Base-by-base conservation (phyloP, 2,888 invertebrate species). In the Xylota sylvarum region DNA sequence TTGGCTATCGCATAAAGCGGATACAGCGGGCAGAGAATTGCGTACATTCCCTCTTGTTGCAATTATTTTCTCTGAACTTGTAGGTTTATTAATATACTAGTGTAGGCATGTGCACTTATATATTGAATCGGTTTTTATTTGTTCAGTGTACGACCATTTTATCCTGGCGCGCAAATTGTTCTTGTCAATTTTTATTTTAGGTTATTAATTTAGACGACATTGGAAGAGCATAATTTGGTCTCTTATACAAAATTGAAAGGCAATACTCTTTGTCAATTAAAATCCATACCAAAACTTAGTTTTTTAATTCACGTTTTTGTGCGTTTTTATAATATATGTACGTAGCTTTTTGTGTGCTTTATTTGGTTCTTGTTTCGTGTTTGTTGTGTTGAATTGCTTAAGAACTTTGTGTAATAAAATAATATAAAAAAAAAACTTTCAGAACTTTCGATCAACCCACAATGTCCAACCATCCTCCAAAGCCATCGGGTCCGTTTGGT, bases 401-500 rank as follows among this genome's bases (percentile, higher is more conserved):
- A 10, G 14, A 35, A 60, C 12, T 23, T 17, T 7, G 4, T 9
- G 7, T 23, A 7, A 58, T n/a, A 56, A 32, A 64, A 62, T 9
- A 37, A 62, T 14, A 9, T 23, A 50, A 9, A 50, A 9, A 4
- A 35, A 50, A 2, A 27, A 84, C 14, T 85, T 87, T 2, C 86
- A 92, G 92, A 78, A 91, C 91, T 10, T 92, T 91, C 86, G 92
- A 92, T 84, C 91, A 92, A 87, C 90, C 90, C 4, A 77, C 88
- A 84, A 64, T 76, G 85, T 88, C 58, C 30, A 76, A 27, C 72
- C 67, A 77, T 82, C 92, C 90, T 89, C 94, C 94, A 17, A 92
- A 93, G 23, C 91, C 94, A 56, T 93, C 94, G 0, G 97, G 97
- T 19, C 96, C 97, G 27, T 97, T 96, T 92, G 95, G 96, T 0